These are phyloP conservation scores for Drosophila sp. DNA, from an alignment of 1,140 invertebrate species.

Conservation along the genomic window DNA sequence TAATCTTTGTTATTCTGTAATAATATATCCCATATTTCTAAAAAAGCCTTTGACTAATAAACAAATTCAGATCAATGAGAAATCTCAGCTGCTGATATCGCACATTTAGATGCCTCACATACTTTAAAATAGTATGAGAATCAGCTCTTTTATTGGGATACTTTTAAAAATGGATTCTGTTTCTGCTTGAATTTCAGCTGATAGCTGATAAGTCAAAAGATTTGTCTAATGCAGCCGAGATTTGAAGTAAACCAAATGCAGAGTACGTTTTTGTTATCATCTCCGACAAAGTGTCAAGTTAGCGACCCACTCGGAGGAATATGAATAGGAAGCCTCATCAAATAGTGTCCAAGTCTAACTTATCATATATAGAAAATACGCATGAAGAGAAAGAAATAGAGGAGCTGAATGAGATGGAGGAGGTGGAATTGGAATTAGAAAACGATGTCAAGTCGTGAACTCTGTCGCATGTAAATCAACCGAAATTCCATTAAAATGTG, in stretches of 20 bases:
- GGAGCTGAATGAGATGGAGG: conserved; percentile 10
- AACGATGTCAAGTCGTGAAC: conserved; percentile 72
- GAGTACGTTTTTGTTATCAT: conserved; percentile 5
- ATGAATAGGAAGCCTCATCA: conserved; percentile 18
- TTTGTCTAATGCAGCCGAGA: neutral
- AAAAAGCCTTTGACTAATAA: neutral
- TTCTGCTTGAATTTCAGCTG: neutral
- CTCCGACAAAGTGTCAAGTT: conserved; percentile 1
- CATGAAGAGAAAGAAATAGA: conserved; percentile 17
- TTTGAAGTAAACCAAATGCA: neutral
- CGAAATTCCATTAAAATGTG: conserved; percentile 82
- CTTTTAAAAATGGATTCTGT: neutral
- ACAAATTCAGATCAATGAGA: neutral
- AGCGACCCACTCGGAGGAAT: neutral
- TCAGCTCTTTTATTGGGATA: neutral
- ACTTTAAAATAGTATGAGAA: no score
- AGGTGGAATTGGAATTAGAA: conserved; percentile 34
- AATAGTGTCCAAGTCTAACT: neutral
- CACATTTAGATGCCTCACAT: no score
- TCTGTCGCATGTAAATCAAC: conserved; percentile 76
- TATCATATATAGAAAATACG: no score
- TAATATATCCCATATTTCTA: neutral
- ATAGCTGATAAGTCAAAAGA: conserved; percentile 5
- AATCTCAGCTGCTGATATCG: neutral
- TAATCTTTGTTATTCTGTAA: no score